A percentile compares a stretch with the other conserved stretches of the same genome.
Evolutionary conservation across 2,888 invertebrate species (phyloP).

Genomic region (Altica lythri): DNA sequence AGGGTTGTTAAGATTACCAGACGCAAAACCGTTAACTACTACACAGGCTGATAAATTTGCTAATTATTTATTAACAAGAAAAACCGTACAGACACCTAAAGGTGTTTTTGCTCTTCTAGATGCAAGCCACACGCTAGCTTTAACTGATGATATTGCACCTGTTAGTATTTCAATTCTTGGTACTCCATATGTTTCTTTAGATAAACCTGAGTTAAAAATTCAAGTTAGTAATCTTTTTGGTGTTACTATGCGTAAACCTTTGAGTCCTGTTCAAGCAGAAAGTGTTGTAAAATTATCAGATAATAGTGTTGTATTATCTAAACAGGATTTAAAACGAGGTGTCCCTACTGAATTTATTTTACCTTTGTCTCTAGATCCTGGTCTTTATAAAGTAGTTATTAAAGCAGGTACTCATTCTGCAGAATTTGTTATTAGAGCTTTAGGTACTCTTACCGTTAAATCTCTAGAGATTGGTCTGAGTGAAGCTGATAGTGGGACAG

Average conservation of each 20-base stretch:
- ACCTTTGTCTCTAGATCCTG: conserved; percentile 80
- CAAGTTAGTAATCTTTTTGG: conserved; percentile 78
- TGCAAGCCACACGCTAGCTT: conserved; percentile 65
- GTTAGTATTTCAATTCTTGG: conserved; percentile 82
- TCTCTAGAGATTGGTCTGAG: conserved; percentile 84
- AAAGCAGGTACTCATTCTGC: conserved; percentile 68
- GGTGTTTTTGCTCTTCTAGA: conserved; percentile 83
- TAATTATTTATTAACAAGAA: conserved; percentile 81
- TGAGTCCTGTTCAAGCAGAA: conserved; percentile 73
- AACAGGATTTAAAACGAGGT: conserved; percentile 62
- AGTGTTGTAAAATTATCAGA: conserved; percentile 74
- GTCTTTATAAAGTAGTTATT: conserved; percentile 81
- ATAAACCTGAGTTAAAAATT: conserved; percentile 67
- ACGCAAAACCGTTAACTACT: conserved; percentile 71
- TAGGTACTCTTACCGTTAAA: conserved; percentile 77
- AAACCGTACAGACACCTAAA: conserved; percentile 84
- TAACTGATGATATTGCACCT: conserved; percentile 70
- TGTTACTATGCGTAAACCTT: conserved; percentile 68
- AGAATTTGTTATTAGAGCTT: conserved; percentile 64
- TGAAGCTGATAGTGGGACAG: conserved; percentile 87
- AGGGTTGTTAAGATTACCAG: conserved; percentile 60
- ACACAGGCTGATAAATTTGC: conserved; percentile 85
- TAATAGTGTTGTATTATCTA: conserved; percentile 75
- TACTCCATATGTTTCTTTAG: conserved; percentile 74
- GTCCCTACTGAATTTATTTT: conserved; percentile 72